Evolutionary conservation across 2,113 vertebrate genomes (phyloP).

Genomic region (Indri indri): DNA sequence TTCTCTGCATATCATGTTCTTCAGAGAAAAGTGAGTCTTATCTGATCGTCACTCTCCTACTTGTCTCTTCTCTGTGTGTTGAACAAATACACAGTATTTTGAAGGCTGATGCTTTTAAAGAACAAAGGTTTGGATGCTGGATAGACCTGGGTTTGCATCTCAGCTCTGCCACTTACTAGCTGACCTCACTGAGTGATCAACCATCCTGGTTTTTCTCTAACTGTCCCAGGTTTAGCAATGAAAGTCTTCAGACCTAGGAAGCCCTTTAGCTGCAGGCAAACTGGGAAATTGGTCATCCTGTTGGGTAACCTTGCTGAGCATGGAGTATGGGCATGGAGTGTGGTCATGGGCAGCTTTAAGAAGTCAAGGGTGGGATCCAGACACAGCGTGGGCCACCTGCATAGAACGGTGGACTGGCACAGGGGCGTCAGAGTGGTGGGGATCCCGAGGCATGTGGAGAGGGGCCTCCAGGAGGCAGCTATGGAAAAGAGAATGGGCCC

Average conservation of each 20-base stretch:
- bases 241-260: background rate
- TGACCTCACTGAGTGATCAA: background rate
- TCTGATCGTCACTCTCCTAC: background rate
- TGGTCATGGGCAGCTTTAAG: background rate
- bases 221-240: background rate
- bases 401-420: background rate
- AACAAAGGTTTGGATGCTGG: background rate
- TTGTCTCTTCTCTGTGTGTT: background rate
- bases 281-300: background rate
- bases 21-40: slow-evolving; percentile 25
- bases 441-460: background rate
- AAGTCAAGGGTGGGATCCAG: background rate
- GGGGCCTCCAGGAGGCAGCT: background rate
- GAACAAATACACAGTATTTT: background rate
- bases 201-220: background rate
- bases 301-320: background rate
- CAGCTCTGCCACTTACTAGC: background rate
- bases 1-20: slow-evolving; percentile 55
- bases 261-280: background rate
- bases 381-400: background rate
- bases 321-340: background rate
- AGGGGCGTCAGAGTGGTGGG: background rate
- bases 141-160: background rate
- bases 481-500: background rate
- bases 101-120: background rate